Evolutionary conservation across 2,113 vertebrate genomes (phyloP), one percentile per base, ranked within the genome.

Genomic region (Paramisgurnus dabryanus): DNA sequence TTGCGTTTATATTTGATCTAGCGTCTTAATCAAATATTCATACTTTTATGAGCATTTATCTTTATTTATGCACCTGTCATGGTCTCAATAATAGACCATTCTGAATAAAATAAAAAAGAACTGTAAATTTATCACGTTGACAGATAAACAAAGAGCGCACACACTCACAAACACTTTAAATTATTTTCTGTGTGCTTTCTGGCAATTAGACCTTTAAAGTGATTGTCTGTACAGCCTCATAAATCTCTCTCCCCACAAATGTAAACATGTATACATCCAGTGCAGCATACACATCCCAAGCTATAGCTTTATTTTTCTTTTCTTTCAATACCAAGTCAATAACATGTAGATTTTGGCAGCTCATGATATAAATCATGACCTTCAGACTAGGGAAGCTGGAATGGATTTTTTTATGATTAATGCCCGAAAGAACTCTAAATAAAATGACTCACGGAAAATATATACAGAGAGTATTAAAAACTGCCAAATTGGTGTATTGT

Each of bases 1-100:
- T 53, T 69, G 39, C 7, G 10, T n/a, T 15, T 55, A 13, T 70
- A 34, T 71, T 55, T 71, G 27, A 40, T 58, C 6, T n/a, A 55
- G 8, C n/a, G 4, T 55, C 6, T 71, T 55, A 57, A 40, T 71
- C 55, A 12, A 71, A 71, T 17, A 18, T 55, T n/a, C 8, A 15
- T 39, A 40, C 11, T 57, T 53, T 40, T 57, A 71, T 71, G 6
- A 39, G 17, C 27, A 55, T 70, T 70, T 40, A 40, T 71, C 27
- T 71, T 75, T 67, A 71, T 53, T 10, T 50, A 7, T 69, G 69
- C 50, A 57, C 34, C 50, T 41, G 5, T 17, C 8, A 10, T 40
- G 8, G 7, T 43, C 50, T 76, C 82, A 66, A 76, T 71, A 71
- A 80, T 34, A 27, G 41, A 71, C 6, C 61, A 77, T 80, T 65